These are phyloP conservation scores for Ochotona princeps DNA, from an alignment of 2,113 vertebrate species.

Conservation along the genomic window DNA sequence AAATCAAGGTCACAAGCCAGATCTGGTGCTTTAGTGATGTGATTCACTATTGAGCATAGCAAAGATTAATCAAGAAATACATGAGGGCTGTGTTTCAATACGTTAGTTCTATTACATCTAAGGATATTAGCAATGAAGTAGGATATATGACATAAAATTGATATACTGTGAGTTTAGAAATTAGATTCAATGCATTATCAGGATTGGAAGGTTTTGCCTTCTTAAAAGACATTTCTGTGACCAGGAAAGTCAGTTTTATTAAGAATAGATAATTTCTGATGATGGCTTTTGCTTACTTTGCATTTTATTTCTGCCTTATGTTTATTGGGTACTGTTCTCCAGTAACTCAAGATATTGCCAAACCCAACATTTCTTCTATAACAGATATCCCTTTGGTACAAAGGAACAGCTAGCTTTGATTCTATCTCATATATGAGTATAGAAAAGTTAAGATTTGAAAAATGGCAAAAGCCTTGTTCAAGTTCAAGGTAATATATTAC, in stretches of 20 bases:
- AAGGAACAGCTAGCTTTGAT: not conserved
- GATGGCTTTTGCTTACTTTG: conserved; percentile 12
- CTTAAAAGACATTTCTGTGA: not conserved
- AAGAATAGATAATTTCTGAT: not conserved
- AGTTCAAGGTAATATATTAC: conserved; percentile 39
- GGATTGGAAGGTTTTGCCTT: conserved; percentile 24
- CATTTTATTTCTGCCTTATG: not conserved
- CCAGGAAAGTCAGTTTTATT: not conserved
- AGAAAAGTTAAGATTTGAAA: conserved; percentile 34
- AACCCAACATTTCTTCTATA: conserved; percentile 15
- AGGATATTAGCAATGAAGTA: conserved; percentile 5
- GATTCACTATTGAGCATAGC: not conserved
- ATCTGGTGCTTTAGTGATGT: not conserved
- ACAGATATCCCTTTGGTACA: not conserved
- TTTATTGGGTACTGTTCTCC: conserved; percentile 12
- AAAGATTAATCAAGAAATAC: conserved; percentile 52
- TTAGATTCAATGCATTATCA: not conserved
- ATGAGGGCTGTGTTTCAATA: conserved; percentile 12
- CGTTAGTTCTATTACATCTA: conserved; percentile 25
- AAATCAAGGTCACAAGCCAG: conserved; percentile 55
- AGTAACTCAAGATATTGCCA: not conserved
- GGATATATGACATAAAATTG: not conserved
- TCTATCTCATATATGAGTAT: not conserved
- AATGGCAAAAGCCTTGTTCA: conserved; percentile 20
- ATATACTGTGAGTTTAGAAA: conserved; percentile 25